A percentile compares a stretch with the other conserved stretches of the same genome.
phyloP scores from a whole-genome alignment of 2,797 vertebrate genomes.

The Cossypha niveicapilla region DNA sequence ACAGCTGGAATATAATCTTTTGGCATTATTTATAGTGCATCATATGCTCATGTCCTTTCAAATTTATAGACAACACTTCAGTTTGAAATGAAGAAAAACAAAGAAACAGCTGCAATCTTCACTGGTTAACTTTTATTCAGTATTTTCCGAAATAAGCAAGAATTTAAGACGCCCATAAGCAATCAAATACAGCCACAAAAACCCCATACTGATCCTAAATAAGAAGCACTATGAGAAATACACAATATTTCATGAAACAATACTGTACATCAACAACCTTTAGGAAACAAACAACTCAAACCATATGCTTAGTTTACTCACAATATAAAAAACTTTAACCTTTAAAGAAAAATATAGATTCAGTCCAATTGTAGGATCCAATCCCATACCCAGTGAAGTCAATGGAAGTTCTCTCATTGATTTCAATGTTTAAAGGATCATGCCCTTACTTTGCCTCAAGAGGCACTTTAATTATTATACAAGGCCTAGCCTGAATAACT shows the following conservation, averaged over 20 bases:
- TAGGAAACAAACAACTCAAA: conserved; percentile 75
- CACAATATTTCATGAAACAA: conserved; percentile 69
- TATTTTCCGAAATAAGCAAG: conserved; percentile 77
- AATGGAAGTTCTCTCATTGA: conserved; percentile 40
- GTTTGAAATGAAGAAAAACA: conserved; percentile 19
- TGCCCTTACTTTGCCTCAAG: conserved; percentile 51
- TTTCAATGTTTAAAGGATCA: conserved; percentile 53
- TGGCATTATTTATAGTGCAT: not conserved
- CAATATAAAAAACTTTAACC: conserved; percentile 74
- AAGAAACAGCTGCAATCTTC: conserved; percentile 52
- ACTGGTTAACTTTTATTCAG: conserved; percentile 82
- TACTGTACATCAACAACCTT: conserved; percentile 70
- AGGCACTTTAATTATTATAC: conserved; percentile 64
- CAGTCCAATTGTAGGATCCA: conserved; percentile 49
- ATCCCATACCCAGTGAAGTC: conserved; percentile 47
- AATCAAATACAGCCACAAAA: conserved; percentile 80
- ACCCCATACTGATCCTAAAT: conserved; percentile 80
- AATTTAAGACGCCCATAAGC: conserved; percentile 79
- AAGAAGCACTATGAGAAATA: conserved; percentile 81
- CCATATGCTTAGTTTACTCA: conserved; percentile 70
- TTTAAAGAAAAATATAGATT: conserved; percentile 74
- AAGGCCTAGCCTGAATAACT: conserved; percentile 66
- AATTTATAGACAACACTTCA: not conserved
- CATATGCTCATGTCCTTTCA: not conserved
- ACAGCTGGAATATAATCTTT: not conserved